These are phyloP conservation scores for Sphaerophoria taeniata DNA, from an alignment of 2,888 invertebrate species.

Conservation along the genomic window DNA sequence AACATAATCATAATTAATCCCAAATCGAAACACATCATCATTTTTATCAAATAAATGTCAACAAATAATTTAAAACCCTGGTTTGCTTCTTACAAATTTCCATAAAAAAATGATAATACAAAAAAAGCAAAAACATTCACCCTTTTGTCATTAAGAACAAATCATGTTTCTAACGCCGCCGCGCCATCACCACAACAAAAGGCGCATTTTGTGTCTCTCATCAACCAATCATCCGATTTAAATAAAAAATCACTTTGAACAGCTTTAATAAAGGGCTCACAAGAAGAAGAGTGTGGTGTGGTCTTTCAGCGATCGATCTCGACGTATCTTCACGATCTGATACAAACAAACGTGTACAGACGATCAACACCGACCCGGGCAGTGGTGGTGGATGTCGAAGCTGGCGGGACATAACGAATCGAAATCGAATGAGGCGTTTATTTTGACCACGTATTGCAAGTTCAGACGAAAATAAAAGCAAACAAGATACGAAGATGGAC, in stretches of 20 bases:
- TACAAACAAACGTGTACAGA: slow-evolving; percentile 23
- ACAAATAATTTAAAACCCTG: slow-evolving; percentile 40
- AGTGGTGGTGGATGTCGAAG: no score
- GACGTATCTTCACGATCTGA: slow-evolving; percentile 51
- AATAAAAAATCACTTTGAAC: slow-evolving; percentile 39
- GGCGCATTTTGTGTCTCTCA: neutral
- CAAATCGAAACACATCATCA: slow-evolving; percentile 10
- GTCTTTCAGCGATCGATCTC: slow-evolving; percentile 1
- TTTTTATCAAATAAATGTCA: slow-evolving; percentile 40
- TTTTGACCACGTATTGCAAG: slow-evolving; percentile 52
- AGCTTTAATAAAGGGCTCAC: slow-evolving; percentile 55
- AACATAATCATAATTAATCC: slow-evolving; percentile 11
- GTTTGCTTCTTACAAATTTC: slow-evolving; percentile 25
- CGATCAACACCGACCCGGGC: neutral
- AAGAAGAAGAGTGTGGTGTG: neutral
- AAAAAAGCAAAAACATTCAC: neutral
- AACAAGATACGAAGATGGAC: slow-evolving; percentile 59
- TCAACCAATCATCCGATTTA: neutral
- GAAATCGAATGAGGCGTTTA: slow-evolving; percentile 43
- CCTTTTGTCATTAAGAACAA: slow-evolving; percentile 30
- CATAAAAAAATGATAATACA: slow-evolving; percentile 30
- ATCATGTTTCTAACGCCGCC: slow-evolving; percentile 34
- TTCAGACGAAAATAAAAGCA: slow-evolving; percentile 42
- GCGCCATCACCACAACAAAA: neutral
- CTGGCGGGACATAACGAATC: slow-evolving; percentile 21